Base-by-base conservation (phyloP, 1,140 invertebrate genomes). In the Manduca sexta region DNA sequence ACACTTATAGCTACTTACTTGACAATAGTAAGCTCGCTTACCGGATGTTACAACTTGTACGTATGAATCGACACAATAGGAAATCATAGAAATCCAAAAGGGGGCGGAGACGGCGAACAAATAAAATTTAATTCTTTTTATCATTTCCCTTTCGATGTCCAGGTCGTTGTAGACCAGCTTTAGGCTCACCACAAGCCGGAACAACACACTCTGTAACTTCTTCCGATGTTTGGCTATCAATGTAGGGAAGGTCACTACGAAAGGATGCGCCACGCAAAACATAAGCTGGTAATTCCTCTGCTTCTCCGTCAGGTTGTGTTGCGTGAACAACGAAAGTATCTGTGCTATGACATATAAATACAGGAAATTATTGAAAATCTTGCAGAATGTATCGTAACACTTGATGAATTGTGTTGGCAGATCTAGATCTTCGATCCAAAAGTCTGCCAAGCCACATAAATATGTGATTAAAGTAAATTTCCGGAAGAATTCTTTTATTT, bases 101-200 rank as follows among this genome's bases (percentile, higher is more conserved):
- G n/a, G n/a, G n/a, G n/a, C n/a, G n/a, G n/a, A n/a, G n/a, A n/a
- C n/a, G n/a, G n/a, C n/a, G n/a, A n/a, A n/a, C n/a, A n/a, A n/a
- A n/a, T n/a, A n/a, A n/a, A n/a, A n/a, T n/a, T n/a, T n/a, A n/a
- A n/a, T n/a, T n/a, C n/a, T 59, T 34, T 45, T 59, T 6, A 76
- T 60, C 57, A 67, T 65, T 7, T 45, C 34, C 13, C 35, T 43
- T 39, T 75, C 65, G 4, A 69, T 41, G 5, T 50, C 43, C 1
- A 18, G 21, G 18, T 73, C 68, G 35, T 69, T 67, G 46, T 63
- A 59, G 0, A 49, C 46, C 5, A 50, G 41, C 41, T 73, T 71
- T 8, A 74, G 31, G 0, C 15, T 16, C 16, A 76, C 52, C 1
- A 40, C 50, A 2, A 74, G 31, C 7, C 31, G 59, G n/a, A 52